Evolutionary conservation across 2,113 vertebrate genomes (phyloP).

Genomic region (Tragelaphus scriptus): DNA sequence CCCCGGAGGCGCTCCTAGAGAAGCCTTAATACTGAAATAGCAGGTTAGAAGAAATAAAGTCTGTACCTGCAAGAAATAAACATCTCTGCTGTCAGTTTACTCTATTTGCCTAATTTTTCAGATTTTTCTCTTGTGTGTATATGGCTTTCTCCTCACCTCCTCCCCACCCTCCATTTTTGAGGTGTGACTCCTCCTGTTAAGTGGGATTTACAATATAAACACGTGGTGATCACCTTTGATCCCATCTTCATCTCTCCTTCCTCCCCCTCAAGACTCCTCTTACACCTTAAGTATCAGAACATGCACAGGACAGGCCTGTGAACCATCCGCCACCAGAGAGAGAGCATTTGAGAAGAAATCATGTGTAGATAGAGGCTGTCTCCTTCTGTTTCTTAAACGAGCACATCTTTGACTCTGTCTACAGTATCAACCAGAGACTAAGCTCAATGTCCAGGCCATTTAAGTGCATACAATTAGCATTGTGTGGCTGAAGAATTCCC

Average conservation of each 20-base stretch:
- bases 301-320: constrained; percentile 19
- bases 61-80: not conserved
- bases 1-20: no score
- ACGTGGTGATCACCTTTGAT: constrained; percentile 6
- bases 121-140: not conserved
- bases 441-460: not conserved
- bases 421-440: not conserved
- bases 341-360: constrained; percentile 50
- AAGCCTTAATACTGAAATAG: not conserved
- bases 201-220: constrained; percentile 33
- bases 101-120: not conserved
- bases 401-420: not conserved
- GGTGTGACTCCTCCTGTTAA: not conserved
- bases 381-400: constrained; percentile 53
- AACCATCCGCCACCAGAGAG: constrained; percentile 43
- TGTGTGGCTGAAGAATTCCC: not conserved
- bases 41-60: not conserved
- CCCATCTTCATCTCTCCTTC: not conserved
- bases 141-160: not conserved
- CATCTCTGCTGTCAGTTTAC: not conserved
- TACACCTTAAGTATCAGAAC: constrained; percentile 36
- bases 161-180: not conserved
- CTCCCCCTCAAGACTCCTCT: not conserved
- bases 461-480: constrained; percentile 20
- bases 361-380: constrained; percentile 44